phyloP scores from a whole-genome alignment of 2,888 invertebrate species.

The Stenurella melanura region DNA sequence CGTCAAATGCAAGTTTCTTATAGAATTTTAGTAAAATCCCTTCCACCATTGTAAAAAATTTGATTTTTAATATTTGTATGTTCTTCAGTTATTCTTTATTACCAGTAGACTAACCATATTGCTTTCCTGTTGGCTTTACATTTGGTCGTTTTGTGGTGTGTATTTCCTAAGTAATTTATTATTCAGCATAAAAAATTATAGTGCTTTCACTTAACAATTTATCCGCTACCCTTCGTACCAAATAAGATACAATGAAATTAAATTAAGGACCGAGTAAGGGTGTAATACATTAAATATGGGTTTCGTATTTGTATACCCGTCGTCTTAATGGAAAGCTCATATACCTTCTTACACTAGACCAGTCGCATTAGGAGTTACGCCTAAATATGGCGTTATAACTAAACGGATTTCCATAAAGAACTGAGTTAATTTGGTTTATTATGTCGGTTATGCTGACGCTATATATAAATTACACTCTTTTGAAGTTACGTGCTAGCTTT shows the following conservation, averaged over 20 bases:
- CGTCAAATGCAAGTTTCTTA: too few relatives aligned
- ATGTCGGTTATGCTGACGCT: neutral
- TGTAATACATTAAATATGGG: conserved; percentile 35
- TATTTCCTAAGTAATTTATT: neutral
- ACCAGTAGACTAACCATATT: neutral
- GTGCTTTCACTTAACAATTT: conserved; percentile 9
- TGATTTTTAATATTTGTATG: too few relatives aligned
- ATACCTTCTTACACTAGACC: conserved; percentile 16
- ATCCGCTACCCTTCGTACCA: neutral
- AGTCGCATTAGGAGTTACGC: neutral
- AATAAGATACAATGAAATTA: conserved; percentile 20
- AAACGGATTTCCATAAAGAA: neutral
- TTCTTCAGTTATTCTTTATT: too few relatives aligned
- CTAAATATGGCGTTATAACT: neutral
- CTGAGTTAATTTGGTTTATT: neutral
- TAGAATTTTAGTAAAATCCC: too few relatives aligned
- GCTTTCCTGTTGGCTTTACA: neutral
- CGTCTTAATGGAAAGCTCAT: conserved; percentile 26
- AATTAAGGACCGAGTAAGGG: conserved; percentile 24
- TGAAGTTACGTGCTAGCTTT: too few relatives aligned
- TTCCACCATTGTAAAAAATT: too few relatives aligned
- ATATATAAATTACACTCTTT: neutral
- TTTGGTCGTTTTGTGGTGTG: neutral
- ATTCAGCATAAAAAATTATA: neutral
- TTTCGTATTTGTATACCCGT: conserved; percentile 18